Percentiles rank a stretch among this genome's conserved stretches.
phyloP scores from a whole-genome alignment of 2,113 vertebrate species.

The Catharus fuscescens region DNA sequence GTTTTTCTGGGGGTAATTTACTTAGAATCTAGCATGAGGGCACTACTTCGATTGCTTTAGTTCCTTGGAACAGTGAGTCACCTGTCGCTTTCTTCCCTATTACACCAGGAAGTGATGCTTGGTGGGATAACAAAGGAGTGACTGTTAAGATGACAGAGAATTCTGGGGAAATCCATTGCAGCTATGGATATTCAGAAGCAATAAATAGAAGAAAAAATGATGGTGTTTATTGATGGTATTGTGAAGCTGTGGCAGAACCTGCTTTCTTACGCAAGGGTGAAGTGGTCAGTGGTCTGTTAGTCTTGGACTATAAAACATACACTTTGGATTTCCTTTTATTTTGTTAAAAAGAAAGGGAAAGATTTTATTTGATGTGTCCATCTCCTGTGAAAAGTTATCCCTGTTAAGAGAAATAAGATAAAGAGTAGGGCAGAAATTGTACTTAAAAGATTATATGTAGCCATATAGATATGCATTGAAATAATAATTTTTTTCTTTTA shows the following conservation, averaged over 20 bases:
- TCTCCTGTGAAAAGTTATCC: background rate
- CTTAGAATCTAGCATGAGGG: background rate
- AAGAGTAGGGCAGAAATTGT: background rate
- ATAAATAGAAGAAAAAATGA: background rate
- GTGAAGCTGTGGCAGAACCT: background rate
- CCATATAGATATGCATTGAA: background rate
- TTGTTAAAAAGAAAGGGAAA: background rate
- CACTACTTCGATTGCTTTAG: background rate
- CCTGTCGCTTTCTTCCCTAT: background rate
- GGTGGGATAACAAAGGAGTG: background rate
- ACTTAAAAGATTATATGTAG: background rate
- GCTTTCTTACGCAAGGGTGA: background rate
- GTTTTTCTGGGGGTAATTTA: background rate
- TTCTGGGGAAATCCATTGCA: background rate
- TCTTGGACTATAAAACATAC: background rate
- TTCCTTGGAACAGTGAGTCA: background rate
- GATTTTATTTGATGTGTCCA: background rate
- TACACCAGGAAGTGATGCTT: background rate
- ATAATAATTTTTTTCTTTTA: background rate
- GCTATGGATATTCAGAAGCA: background rate
- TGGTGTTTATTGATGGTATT: background rate
- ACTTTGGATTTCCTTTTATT: background rate
- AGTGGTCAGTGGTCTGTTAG: background rate
- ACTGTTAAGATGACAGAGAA: background rate
- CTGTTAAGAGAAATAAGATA: background rate